Evolutionary conservation across 2,888 invertebrate genomes (phyloP), one percentile per base, ranked within the genome.

Genomic region (Quadroppia sp.): DNA sequence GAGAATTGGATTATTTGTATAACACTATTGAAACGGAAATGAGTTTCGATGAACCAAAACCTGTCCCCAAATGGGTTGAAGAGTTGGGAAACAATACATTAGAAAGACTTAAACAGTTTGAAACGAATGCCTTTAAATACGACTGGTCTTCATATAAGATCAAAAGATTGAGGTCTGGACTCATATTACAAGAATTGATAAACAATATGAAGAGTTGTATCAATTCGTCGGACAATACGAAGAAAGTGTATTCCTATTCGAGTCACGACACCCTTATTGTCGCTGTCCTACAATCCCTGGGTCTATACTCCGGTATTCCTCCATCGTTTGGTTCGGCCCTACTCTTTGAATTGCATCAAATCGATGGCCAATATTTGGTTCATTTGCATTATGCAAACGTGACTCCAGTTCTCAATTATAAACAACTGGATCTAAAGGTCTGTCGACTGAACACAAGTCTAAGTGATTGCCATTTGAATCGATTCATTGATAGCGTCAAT

Each of bases 311-410:
- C 13, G 42, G 50, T 13, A 45, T 20, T 32, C 74, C 73, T 32
- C 73, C 73, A 20, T 50, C 56, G 4, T 74, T 53, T 64, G 74
- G 73, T 3, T 42, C 72, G 32, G 72, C 30, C 1, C 48, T 74
- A 7, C 20, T 74, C 15, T 40, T 74, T 61, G 74, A 74, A 23
- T 69, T 74, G 45, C 61, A 61, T 50, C 25, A 17, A 28, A 42
- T 30, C 20, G 15, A 59, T 20, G 25, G 28, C 3, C 28, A 50
- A 20, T 11, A 25, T 50, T 40, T 23, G 3, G 71, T 71, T 64
- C 71, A 71, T 64, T 32, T 71, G 42, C 64, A 32, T 56, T 72
- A 72, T 20, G 72, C 72, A 42, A 72, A 72, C 28, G 61, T 72
- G 7, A 64, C 72, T 9, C 64, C 36, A 20, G 17, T 17, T 36